phyloP scores from a whole-genome alignment of 1,140 invertebrate species.

The Drosophila suzukii region DNA sequence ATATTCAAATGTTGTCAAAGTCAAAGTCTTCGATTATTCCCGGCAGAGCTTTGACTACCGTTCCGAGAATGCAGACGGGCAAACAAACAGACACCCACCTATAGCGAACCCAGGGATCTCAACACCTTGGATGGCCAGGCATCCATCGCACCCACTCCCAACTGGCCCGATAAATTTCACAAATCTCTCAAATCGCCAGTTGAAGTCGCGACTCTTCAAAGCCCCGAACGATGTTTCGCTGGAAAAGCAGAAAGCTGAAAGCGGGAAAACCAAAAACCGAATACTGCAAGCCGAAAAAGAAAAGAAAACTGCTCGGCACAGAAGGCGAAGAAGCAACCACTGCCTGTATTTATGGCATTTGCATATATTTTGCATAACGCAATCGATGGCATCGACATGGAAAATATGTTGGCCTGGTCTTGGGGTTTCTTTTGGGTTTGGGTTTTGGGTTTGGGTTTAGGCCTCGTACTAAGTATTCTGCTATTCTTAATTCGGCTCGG shows the following conservation, averaged over 20 bases:
- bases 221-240: constrained; percentile 37
- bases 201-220: constrained; percentile 61
- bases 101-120: constrained; percentile 20
- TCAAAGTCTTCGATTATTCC: constrained; percentile 70
- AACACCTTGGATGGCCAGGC: constrained; percentile 23
- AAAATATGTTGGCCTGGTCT: constrained; percentile 71
- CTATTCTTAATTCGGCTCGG: constrained; percentile 66
- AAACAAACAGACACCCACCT: constrained; percentile 45
- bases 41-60: constrained; percentile 66
- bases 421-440: background rate
- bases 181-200: constrained; percentile 73
- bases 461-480: constrained; percentile 45
- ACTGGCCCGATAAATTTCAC: constrained; percentile 80
- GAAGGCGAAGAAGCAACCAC: constrained; percentile 38
- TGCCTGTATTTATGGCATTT: constrained; percentile 82
- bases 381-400: constrained; percentile 84
- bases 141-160: constrained; percentile 47
- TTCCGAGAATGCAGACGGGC: constrained; percentile 59
- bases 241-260: constrained; percentile 39
- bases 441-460: constrained; percentile 2
- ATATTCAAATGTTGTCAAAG: constrained; percentile 76
- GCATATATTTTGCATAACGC: constrained; percentile 84
- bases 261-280: constrained; percentile 19
- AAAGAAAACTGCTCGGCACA: constrained; percentile 32
- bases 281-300: constrained; percentile 2